phyloP scores from a whole-genome alignment of 2,888 invertebrate species.

The Athalia circularis region DNA sequence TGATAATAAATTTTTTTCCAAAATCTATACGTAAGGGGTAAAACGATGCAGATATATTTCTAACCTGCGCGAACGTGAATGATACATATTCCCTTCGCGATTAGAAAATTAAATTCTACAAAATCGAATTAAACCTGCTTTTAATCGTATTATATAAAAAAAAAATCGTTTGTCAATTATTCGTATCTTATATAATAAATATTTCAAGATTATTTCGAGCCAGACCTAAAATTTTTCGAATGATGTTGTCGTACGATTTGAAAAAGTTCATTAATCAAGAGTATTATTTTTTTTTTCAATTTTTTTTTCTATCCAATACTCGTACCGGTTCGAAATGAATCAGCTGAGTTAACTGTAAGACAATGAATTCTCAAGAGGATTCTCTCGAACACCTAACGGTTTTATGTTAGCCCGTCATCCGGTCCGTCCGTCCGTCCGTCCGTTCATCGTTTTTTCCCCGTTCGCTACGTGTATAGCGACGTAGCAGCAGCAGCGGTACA shows the following conservation, averaged over 20 bases:
- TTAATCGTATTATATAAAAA: too few species aligned
- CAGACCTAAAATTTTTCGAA: too few species aligned
- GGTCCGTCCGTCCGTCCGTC: background rate
- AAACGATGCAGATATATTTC: too few species aligned
- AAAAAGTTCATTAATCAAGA: slow-evolving; percentile 22
- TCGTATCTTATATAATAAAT: too few species aligned
- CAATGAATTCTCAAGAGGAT: slow-evolving; percentile 42
- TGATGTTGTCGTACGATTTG: background rate
- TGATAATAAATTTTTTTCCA: too few species aligned
- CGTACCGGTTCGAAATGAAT: slow-evolving; percentile 6
- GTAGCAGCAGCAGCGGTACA: slow-evolving; percentile 1
- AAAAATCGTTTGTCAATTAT: too few species aligned
- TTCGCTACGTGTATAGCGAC: slow-evolving; percentile 4
- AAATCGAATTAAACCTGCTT: too few species aligned
- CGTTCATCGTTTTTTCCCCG: background rate
- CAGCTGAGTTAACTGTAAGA: slow-evolving; percentile 43
- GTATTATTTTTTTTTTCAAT: background rate
- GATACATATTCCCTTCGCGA: too few species aligned
- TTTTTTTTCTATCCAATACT: background rate
- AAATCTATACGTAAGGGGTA: too few species aligned
- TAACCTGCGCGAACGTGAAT: too few species aligned
- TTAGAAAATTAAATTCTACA: too few species aligned
- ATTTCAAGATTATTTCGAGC: too few species aligned
- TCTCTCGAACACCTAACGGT: slow-evolving; percentile 40
- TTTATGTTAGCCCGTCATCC: slow-evolving; percentile 20